Evolutionary conservation across 2,797 vertebrate genomes (phyloP).

Genomic region (Oryzias dopingdopingensis): DNA sequence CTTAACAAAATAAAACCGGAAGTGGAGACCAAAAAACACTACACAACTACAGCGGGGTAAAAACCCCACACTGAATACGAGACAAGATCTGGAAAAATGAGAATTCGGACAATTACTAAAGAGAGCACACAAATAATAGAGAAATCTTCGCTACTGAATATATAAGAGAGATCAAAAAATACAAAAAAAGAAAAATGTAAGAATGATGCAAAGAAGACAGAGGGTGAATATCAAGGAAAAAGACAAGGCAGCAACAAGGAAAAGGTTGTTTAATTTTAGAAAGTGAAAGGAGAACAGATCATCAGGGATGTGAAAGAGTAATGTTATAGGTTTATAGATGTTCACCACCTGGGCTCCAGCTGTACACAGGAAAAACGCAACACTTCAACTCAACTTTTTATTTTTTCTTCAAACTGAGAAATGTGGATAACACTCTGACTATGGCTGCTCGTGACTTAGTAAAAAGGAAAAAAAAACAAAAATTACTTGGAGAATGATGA

Average conservation of each 20-base stretch:
- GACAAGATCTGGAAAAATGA: neutral
- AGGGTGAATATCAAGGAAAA: neutral
- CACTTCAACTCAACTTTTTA: neutral
- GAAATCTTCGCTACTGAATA: neutral
- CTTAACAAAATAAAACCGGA: too few relatives aligned
- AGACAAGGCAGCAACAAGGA: neutral
- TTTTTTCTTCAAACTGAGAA: too few relatives aligned
- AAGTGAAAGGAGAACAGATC: neutral
- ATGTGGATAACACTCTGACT: neutral
- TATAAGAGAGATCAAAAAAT: neutral
- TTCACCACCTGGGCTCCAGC: neutral
- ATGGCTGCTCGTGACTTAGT: too few relatives aligned
- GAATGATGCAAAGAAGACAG: neutral
- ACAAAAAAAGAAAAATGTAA: neutral
- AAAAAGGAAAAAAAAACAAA: neutral
- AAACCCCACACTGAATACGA: neutral
- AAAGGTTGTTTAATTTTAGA: neutral
- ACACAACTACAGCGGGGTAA: too few relatives aligned
- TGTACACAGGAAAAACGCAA: neutral
- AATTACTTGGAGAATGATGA: neutral
- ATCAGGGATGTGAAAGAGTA: neutral
- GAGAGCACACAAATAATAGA: neutral
- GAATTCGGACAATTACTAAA: conserved; percentile 9
- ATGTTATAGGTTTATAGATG: conserved; percentile 8
- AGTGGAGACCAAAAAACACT: too few relatives aligned